A percentile compares a stretch with the other conserved stretches of the same genome.
Evolutionary conservation across 2,888 invertebrate genomes (phyloP).

Genomic region (Cryptocephalus moraei): DNA sequence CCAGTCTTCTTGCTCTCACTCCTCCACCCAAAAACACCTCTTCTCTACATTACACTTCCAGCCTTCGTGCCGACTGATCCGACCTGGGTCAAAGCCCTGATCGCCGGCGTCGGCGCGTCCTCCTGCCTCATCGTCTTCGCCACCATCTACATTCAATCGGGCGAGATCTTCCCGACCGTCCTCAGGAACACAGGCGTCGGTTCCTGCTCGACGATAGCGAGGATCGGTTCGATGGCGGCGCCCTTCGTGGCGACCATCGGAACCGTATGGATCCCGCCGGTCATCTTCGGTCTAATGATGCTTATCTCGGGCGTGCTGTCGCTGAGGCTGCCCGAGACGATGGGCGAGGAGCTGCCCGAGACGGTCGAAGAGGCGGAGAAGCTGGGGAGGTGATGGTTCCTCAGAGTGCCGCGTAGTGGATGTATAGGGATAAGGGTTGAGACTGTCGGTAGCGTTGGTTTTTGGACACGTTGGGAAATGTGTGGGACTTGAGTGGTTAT

Average conservation of each 20-base stretch:
- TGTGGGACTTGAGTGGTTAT: too few relatives aligned
- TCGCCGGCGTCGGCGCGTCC: background rate
- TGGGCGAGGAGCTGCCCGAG: conserved; percentile 63
- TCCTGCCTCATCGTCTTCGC: background rate
- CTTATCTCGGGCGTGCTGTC: conserved; percentile 57
- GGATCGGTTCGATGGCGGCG: conserved; percentile 76
- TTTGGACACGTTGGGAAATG: too few relatives aligned
- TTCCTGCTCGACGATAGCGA: conserved; percentile 70
- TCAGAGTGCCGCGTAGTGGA: too few relatives aligned
- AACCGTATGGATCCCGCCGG: conserved; percentile 51
- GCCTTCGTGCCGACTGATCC: background rate
- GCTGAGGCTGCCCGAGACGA: conserved; percentile 65
- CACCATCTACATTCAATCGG: background rate
- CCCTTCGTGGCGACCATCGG: conserved; percentile 55
- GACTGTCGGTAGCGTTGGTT: too few relatives aligned
- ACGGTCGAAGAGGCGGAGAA: conserved; percentile 68
- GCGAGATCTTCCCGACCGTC: conserved; percentile 73
- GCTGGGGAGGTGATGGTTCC: conserved; percentile 1
- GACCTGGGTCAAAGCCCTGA: background rate
- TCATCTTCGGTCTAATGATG: conserved; percentile 57
- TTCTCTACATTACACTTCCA: too few relatives aligned
- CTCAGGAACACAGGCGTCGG: conserved; percentile 81
- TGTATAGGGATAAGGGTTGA: too few relatives aligned
- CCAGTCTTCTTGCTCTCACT: too few relatives aligned
- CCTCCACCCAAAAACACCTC: too few relatives aligned